Evolutionary conservation across 2,888 invertebrate genomes (phyloP).

Genomic region (Gastracanthus pulcherrimus): DNA sequence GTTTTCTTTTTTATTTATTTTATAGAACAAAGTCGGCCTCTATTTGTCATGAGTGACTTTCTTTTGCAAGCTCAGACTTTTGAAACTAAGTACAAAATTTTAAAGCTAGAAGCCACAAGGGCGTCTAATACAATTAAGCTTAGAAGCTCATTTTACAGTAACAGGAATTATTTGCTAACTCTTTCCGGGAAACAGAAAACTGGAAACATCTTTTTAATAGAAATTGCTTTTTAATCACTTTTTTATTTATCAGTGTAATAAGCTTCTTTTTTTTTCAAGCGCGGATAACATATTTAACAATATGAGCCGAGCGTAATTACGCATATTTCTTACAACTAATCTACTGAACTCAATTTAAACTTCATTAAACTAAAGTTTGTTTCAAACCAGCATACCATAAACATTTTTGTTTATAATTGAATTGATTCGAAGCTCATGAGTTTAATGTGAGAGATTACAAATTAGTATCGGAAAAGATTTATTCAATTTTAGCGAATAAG

Average conservation of each 20-base stretch:
- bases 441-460: background rate
- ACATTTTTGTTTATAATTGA: background rate
- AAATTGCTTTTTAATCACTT: background rate
- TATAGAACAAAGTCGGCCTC: background rate
- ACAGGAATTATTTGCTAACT: background rate
- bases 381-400: background rate
- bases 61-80: background rate
- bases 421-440: background rate
- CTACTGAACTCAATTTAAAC: slow-evolving; percentile 8
- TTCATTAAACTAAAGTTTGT: slow-evolving; percentile 24
- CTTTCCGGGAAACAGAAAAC: background rate
- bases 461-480: too few relatives aligned
- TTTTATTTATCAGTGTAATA: background rate
- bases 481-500: too few relatives aligned
- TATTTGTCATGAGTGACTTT: background rate
- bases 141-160: background rate
- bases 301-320: too few relatives aligned
- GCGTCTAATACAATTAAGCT: slow-evolving; percentile 18
- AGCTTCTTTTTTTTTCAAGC: background rate
- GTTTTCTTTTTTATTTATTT: too few relatives aligned
- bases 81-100: background rate
- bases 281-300: too few relatives aligned
- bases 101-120: slow-evolving; percentile 8
- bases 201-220: background rate
- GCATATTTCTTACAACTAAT: too few relatives aligned